phyloP scores from a whole-genome alignment of 2,113 vertebrate genomes.

The Phyllostomus discolor region DNA sequence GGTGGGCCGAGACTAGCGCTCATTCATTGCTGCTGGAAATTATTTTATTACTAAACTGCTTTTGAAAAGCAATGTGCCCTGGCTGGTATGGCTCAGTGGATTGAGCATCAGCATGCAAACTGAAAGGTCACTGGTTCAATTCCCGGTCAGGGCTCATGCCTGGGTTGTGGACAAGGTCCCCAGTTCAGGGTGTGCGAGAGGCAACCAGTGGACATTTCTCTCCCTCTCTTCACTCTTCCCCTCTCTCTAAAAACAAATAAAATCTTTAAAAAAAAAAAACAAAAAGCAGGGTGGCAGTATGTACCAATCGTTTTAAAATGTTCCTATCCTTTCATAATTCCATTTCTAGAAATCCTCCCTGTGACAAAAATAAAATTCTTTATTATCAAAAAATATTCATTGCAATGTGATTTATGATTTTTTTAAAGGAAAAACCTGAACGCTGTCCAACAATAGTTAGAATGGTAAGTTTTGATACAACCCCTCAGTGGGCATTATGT shows the following conservation, averaged over 20 bases:
- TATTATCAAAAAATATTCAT: not conserved
- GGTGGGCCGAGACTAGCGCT: not conserved
- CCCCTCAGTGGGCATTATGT: not conserved
- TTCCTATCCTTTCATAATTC: not conserved
- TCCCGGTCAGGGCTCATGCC: too few species aligned
- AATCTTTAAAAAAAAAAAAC: too few species aligned
- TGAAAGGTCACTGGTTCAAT: too few species aligned
- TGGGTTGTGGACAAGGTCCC: too few species aligned
- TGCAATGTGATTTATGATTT: not conserved
- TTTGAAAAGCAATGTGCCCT: not conserved
- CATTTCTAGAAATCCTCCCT: not conserved
- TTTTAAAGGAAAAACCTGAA: not conserved
- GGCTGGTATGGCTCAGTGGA: too few species aligned
- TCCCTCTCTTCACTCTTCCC: too few species aligned
- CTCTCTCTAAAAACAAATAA: too few species aligned
- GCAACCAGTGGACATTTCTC: too few species aligned
- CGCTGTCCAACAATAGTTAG: not conserved
- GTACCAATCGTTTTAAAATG: not conserved
- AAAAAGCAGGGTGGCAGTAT: not conserved
- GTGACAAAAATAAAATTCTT: not conserved
- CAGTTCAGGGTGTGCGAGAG: too few species aligned
- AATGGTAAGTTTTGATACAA: not conserved
- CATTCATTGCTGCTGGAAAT: not conserved
- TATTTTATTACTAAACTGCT: not conserved
- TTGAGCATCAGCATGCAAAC: too few species aligned